Base-by-base conservation (phyloP, 2,888 invertebrate genomes). In the Dichetophora obliterata region DNA sequence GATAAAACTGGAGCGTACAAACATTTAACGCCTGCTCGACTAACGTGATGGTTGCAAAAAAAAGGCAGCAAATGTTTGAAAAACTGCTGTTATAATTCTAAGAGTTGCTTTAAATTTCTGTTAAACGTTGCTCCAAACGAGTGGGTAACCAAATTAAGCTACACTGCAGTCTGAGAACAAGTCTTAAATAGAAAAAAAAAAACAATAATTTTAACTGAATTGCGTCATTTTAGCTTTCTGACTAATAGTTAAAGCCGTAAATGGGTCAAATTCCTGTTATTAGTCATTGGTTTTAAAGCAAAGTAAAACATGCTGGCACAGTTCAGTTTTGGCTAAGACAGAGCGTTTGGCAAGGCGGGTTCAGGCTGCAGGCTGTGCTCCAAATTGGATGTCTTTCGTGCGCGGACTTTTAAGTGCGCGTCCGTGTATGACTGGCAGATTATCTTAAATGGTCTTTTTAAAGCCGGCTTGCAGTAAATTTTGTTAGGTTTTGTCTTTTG, bases 131-230 rank as follows among this genome's bases (percentile, higher is more conserved):
- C 14, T 34, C 31, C 34, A 14, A 31, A 8, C 54, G 54, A 54
- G 54, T 70, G 70, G 37, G 34, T 54, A 70, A 70, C 70, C 70
- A 70, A 70, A 70, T 70, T 54, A 70, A 54, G 54, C 70, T 24
- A 19, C 9, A 24, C 19, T 70, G 37, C 22, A 43, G 27, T 19
- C 19, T 31, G 31, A 70, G 68, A 69, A 69, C 50, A 70, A 34
- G 70, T 70, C 34, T 54, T 9, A 19, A n/a, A 27, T 34, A 19
- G 1, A 54, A 11, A 34, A 34, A 22, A 9, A 16, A 37, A 5
- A 31, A 19, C 19, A 31, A 37, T 27, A 14, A 27, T 66, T 5
- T 37, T 66, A 22, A 50, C 68, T 24, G 50, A 27, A 69, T 69
- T 69, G 68, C 68, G 16, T 50, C 68, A 69, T 52, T 24, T 48